A percentile compares a stretch with the other conserved stretches of the same genome.
These are phyloP conservation scores for Tetraodon nigroviridis DNA, from an alignment of 2,113 vertebrate genomes.

Conservation along the genomic window DNA sequence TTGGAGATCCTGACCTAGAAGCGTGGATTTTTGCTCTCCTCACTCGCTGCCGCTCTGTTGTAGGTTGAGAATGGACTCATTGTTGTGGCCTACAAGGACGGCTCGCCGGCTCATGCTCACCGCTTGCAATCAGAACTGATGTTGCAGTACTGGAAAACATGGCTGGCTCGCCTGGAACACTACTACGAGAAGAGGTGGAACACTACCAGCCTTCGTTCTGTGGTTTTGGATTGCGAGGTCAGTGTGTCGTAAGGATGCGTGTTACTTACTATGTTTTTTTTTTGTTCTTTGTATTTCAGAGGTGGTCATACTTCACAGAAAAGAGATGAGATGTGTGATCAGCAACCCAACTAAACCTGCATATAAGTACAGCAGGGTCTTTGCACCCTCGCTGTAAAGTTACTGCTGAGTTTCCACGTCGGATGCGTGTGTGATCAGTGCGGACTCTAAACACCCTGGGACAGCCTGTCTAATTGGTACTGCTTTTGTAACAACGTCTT, in stretches of 20 bases:
- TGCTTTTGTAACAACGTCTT: not conserved
- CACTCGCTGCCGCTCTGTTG: not conserved
- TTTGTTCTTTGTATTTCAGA: too few relatives aligned
- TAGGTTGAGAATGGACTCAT: conserved; percentile 89
- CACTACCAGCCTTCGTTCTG: not conserved
- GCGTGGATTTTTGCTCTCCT: not conserved
- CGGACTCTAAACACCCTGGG: not conserved
- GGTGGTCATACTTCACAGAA: not conserved
- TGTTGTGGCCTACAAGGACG: conserved; percentile 92
- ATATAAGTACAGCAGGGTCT: not conserved
- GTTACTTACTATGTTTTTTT: too few relatives aligned
- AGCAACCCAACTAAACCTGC: not conserved
- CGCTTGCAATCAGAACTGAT: conserved; percentile 78
- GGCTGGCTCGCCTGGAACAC: conserved; percentile 86
- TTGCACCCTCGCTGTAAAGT: not conserved
- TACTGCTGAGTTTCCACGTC: conserved; percentile 58
- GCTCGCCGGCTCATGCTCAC: conserved; percentile 85
- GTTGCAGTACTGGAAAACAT: conserved; percentile 83
- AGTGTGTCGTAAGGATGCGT: too few relatives aligned
- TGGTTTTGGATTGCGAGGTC: not conserved
- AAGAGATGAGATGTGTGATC: conserved; percentile 16
- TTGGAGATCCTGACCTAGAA: not conserved
- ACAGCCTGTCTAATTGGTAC: not conserved
- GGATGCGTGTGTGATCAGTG: conserved; percentile 12
- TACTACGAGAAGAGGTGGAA: conserved; percentile 71